Percentiles rank a stretch among this genome's conserved stretches.
phyloP scores from a whole-genome alignment of 2,113 vertebrate genomes.

The Austrofundulus limnaeus region DNA sequence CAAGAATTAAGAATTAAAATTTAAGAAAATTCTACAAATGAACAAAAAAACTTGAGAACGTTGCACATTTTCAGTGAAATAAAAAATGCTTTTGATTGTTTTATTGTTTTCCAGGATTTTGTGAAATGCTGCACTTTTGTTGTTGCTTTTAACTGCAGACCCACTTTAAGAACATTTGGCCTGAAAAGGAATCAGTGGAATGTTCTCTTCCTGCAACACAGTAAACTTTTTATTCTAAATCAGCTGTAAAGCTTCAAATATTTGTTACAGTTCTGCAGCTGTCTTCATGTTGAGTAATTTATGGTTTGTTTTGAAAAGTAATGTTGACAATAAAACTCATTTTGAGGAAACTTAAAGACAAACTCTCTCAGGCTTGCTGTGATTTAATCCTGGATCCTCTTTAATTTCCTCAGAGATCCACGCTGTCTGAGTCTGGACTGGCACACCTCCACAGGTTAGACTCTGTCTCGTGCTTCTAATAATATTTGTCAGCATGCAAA shows the following conservation, averaged over 20 bases:
- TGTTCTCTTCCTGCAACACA: no score
- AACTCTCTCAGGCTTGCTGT: not conserved
- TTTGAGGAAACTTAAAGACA: not conserved
- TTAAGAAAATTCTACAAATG: no score
- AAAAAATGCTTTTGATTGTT: no score
- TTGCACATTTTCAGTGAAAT: no score
- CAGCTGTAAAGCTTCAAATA: not conserved
- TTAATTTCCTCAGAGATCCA: constrained; percentile 66
- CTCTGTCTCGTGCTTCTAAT: constrained; percentile 42
- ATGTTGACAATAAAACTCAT: not conserved
- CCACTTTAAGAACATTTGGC: no score
- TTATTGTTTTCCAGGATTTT: no score
- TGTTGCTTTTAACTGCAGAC: no score
- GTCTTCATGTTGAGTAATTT: not conserved
- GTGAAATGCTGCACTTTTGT: no score
- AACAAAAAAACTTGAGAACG: no score
- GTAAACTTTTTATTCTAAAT: no score
- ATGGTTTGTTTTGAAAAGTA: not conserved
- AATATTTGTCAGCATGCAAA: constrained; percentile 42
- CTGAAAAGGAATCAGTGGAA: no score
- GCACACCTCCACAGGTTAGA: constrained; percentile 13
- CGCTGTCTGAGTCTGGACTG: constrained; percentile 31
- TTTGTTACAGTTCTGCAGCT: not conserved
- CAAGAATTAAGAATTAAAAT: no score
- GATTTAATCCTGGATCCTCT: constrained; percentile 21